phyloP scores from a whole-genome alignment of 2,113 vertebrate species.

The Myodes glareolus region DNA sequence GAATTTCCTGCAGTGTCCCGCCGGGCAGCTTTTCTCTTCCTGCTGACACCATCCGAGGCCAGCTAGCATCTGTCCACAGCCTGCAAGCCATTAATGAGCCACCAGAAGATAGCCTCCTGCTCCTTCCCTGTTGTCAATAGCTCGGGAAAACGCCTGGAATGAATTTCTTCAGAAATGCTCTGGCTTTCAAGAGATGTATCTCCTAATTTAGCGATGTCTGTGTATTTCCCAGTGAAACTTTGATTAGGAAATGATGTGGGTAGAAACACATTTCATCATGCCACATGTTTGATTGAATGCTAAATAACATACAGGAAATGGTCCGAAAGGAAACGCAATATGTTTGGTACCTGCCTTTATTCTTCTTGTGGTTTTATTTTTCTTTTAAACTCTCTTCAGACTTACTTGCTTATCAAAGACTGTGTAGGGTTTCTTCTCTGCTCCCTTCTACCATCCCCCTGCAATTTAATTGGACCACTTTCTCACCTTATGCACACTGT shows the following conservation, averaged over 20 bases:
- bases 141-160: background rate
- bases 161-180: background rate
- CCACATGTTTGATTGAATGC: background rate
- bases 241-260: background rate
- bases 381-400: constrained; percentile 8
- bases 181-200: background rate
- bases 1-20: background rate
- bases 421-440: background rate
- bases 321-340: constrained; percentile 12
- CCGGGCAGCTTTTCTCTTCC: background rate
- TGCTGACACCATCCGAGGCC: background rate
- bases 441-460: background rate
- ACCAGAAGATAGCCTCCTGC: fast-evolving
- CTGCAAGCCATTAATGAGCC: background rate
- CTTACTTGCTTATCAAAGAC: constrained; percentile 1
- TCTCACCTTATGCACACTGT: background rate
- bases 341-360: background rate
- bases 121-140: background rate
- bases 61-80: fast-evolving
- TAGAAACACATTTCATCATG: constrained; percentile 1
- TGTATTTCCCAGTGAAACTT: constrained; percentile 9
- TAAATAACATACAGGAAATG: background rate
- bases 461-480: constrained; percentile 38
- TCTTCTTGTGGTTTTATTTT: background rate
- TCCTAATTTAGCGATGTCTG: constrained; percentile 24